Evolutionary conservation across 2,797 vertebrate genomes (phyloP).

Genomic region (Sebastes cheni): DNA sequence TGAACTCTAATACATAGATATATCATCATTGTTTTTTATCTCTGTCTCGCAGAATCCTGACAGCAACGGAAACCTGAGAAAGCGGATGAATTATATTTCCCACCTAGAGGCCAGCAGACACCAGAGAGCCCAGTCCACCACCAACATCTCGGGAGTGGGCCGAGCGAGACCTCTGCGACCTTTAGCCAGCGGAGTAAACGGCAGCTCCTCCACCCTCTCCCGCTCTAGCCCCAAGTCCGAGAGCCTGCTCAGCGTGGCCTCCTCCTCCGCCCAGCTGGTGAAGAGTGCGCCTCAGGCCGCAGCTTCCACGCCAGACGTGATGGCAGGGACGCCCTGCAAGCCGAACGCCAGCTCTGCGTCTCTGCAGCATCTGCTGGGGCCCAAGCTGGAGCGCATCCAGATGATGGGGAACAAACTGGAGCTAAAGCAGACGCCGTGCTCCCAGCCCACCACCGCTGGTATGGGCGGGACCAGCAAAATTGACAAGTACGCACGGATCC

Average conservation of each 20-base stretch:
- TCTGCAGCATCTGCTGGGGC: slow-evolving; percentile 86
- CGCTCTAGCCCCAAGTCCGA: slow-evolving; percentile 91
- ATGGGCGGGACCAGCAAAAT: slow-evolving; percentile 96
- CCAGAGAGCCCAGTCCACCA: slow-evolving; percentile 83
- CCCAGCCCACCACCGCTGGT: slow-evolving; percentile 81
- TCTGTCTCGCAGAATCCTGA: slow-evolving; percentile 84
- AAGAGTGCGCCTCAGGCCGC: slow-evolving; percentile 83
- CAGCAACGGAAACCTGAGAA: slow-evolving; percentile 92
- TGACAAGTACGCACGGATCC: slow-evolving; percentile 98
- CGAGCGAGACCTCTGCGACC: slow-evolving; percentile 67
- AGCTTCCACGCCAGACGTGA: slow-evolving; percentile 85
- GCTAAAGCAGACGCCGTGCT: slow-evolving; percentile 79
- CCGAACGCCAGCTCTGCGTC: slow-evolving; percentile 78
- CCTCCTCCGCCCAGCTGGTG: slow-evolving; percentile 82
- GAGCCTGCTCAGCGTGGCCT: slow-evolving; percentile 84
- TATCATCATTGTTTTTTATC: background rate
- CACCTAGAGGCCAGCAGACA: slow-evolving; percentile 82
- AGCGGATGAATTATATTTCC: slow-evolving; percentile 87
- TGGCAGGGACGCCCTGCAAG: slow-evolving; percentile 77
- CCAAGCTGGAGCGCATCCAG: slow-evolving; percentile 91
- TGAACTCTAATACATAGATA: background rate
- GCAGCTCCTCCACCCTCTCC: slow-evolving; percentile 81
- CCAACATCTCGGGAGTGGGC: slow-evolving; percentile 74
- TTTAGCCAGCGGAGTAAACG: slow-evolving; percentile 72
- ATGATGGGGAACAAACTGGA: slow-evolving; percentile 84